Conservation (phyloP, 2,113 vertebrate species). For the Microcebus murinus region DNA sequence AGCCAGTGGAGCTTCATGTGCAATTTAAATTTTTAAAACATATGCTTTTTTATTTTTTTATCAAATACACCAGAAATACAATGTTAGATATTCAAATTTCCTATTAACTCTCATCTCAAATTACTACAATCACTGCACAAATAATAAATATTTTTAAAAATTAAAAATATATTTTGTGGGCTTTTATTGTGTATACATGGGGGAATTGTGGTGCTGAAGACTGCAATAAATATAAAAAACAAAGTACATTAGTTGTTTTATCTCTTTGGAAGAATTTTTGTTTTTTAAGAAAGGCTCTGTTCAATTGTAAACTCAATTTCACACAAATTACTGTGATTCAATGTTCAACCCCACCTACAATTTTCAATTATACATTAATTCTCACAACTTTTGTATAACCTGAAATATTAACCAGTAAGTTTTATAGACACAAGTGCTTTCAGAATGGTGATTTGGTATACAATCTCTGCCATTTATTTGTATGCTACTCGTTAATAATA, state of each 20-base stretch:
- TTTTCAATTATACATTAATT: neutral
- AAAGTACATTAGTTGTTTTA: neutral
- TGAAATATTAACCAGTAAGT: neutral
- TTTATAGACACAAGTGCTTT: neutral
- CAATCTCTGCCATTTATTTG: neutral
- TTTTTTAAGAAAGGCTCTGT: neutral
- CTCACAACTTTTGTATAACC: neutral
- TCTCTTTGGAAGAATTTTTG: neutral
- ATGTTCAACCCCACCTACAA: neutral
- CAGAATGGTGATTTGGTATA: neutral
- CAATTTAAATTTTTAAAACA: neutral
- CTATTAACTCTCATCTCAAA: neutral
- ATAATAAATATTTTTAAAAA: neutral
- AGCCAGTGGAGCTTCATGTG: neutral
- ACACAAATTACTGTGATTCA: neutral
- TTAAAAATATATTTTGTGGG: neutral
- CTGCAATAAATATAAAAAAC: neutral
- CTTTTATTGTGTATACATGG: neutral
- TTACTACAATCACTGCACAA: neutral
- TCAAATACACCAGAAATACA: neutral
- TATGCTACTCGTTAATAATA: neutral
- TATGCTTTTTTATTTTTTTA: neutral
- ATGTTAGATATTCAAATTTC: neutral
- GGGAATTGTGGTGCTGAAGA: neutral
- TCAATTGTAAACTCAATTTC: slow-evolving; percentile 8